Conservation (phyloP, 2,888 invertebrate genomes). For the Muschampia plurimacula region DNA sequence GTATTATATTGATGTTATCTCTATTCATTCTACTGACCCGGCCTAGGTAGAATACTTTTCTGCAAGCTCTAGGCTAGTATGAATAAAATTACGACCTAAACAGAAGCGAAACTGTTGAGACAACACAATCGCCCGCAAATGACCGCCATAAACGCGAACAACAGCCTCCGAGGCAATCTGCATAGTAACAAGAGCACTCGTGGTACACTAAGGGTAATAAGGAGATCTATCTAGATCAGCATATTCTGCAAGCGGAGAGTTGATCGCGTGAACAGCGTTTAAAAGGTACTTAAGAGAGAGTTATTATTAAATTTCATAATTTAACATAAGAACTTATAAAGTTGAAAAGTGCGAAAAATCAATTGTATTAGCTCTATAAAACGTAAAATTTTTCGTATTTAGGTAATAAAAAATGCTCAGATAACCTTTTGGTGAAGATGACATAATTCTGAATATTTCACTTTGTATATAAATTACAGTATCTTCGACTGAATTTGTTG, state of each 20-base stretch:
- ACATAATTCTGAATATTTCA: no score
- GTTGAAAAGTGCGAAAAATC: no score
- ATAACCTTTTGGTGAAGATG: no score
- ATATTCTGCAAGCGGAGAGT: slow-evolving; percentile 4
- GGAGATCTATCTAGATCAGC: not conserved
- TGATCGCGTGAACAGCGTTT: not conserved
- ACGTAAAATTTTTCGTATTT: no score
- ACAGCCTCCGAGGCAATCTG: slow-evolving; percentile 32
- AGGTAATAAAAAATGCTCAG: no score
- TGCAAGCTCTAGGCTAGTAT: not conserved
- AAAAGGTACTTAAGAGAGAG: not conserved
- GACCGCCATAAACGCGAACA: slow-evolving; percentile 33
- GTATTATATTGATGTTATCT: not conserved
- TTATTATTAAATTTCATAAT: no score
- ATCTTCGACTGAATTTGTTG: no score
- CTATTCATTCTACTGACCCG: not conserved
- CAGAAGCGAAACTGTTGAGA: slow-evolving; percentile 37
- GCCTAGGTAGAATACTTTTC: not conserved
- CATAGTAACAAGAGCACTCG: slow-evolving; percentile 25
- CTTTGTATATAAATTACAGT: no score
- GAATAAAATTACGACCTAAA: slow-evolving; percentile 25
- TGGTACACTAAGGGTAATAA: slow-evolving; percentile 15
- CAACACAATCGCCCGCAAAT: slow-evolving; percentile 37
- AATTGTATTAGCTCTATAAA: no score
- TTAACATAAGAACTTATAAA: no score